phyloP scores from a whole-genome alignment of 2,113 vertebrate species.

The Tragelaphus buxtoni region DNA sequence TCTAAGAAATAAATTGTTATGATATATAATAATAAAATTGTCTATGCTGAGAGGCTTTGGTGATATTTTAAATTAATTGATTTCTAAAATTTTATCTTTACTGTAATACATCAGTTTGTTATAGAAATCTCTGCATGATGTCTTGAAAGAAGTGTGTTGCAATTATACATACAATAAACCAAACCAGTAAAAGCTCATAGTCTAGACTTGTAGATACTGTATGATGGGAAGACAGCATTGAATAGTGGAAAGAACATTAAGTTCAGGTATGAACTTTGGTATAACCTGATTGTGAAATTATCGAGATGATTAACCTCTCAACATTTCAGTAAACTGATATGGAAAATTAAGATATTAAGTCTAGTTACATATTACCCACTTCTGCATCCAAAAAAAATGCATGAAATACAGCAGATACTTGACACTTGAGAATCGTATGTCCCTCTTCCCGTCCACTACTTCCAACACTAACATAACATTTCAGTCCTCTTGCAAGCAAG shows the following conservation, averaged over 20 bases:
- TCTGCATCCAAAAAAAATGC: not conserved
- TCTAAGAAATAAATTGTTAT: slow-evolving; percentile 33
- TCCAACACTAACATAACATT: not conserved
- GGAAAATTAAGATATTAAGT: not conserved
- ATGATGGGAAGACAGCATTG: not conserved
- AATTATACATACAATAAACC: slow-evolving; percentile 37
- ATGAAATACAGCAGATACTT: not conserved
- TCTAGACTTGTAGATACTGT: not conserved
- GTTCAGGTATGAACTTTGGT: not conserved
- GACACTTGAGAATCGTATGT: not conserved
- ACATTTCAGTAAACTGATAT: not conserved
- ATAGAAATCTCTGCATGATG: slow-evolving; percentile 35
- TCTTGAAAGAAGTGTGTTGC: slow-evolving; percentile 6
- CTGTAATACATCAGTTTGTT: not conserved
- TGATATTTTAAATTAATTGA: slow-evolving; percentile 56
- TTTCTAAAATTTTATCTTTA: slow-evolving; percentile 49
- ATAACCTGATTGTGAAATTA: not conserved
- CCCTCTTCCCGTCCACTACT: not conserved
- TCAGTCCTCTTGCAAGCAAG: not conserved
- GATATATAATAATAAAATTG: slow-evolving; percentile 47
- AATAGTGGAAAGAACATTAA: not conserved
- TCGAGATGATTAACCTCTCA: not conserved
- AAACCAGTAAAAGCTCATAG: slow-evolving; percentile 10
- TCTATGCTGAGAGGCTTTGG: not conserved
- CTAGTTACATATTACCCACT: not conserved